Percentiles rank a stretch among this genome's conserved stretches.
Evolutionary conservation across 2,888 invertebrate species (phyloP).

Genomic region (Alloscopus bannaensis): DNA sequence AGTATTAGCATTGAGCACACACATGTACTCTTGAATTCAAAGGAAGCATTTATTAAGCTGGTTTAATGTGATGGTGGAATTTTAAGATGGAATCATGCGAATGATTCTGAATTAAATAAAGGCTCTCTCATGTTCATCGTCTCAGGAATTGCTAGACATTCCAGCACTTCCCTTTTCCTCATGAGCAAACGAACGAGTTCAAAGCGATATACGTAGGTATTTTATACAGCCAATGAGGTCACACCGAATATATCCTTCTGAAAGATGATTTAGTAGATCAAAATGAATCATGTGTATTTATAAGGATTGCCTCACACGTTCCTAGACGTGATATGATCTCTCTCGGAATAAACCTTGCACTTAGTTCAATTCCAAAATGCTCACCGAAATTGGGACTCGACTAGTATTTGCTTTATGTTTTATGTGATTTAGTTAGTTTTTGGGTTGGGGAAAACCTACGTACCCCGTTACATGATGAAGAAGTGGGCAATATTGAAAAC

Average conservation of each 20-base stretch:
- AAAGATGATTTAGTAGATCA: constrained; percentile 33
- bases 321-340: constrained; percentile 1
- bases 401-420: constrained; percentile 32
- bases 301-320: background rate
- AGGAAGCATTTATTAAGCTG: background rate
- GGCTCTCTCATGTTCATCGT: background rate
- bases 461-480: background rate
- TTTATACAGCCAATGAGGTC: background rate
- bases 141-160: background rate
- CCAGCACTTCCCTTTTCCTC: background rate
- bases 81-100: too few relatives aligned
- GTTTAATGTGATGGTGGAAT: background rate
- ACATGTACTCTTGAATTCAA: background rate
- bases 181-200: background rate
- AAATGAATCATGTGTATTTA: constrained; percentile 19
- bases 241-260: background rate
- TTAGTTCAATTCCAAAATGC: too few relatives aligned
- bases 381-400: constrained; percentile 20
- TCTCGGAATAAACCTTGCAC: constrained; percentile 40
- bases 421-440: constrained; percentile 4
- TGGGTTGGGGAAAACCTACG: background rate
- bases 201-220: background rate
- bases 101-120: background rate
- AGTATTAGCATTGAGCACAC: too few relatives aligned
- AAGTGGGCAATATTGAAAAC: too few relatives aligned